Evolutionary conservation across 2,888 invertebrate genomes (phyloP), one percentile per base, ranked within the genome.

Genomic region (Acholoe squamosa): DNA sequence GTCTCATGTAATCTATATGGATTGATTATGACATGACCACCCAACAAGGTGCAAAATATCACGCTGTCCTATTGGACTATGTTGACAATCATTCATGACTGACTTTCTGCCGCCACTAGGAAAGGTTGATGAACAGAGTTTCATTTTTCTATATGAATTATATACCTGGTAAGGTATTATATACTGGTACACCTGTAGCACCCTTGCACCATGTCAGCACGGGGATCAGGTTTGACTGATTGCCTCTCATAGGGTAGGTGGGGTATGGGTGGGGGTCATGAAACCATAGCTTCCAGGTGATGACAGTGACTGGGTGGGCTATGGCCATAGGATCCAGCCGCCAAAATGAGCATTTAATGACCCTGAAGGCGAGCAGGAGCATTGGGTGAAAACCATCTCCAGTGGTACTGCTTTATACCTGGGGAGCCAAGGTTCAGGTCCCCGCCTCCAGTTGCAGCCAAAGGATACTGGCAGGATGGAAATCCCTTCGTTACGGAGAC

Each of bases 171-270:
- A n/a, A n/a, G n/a, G n/a, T n/a, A n/a, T 3, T 43, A 3, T 10
- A 43, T 43, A 43, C 10, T 7, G 43, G 10, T 43, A n/a, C n/a
- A 43, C 43, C 43, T 43, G 10, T 3, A 43, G 10, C 43, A 43
- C 43, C 43, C 43, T 10, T 10, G 3, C 43, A n/a, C 43, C 43
- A 43, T 43, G 43, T 43, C 28, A 25, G 25, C 71, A 28, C n/a
- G 7, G 3, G 71, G 71, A 71, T 71, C 71, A 28, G 71, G 71
- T 71, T 71, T 25, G 71, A 71, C 71, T 25, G 71, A 71, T 71
- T 71, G 31, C 28, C 28, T 5, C 7, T 28, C 71, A 71, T 7
- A 28, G 28, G 71, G 28, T 14, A 28, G 71, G 14, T 1, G 7
- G 28, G 71, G 71, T 14, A 25, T 3, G 71, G 14, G 28, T 25